Evolutionary conservation across 2,797 vertebrate species (phyloP).

Genomic region (Buphagus erythrorhynchus): DNA sequence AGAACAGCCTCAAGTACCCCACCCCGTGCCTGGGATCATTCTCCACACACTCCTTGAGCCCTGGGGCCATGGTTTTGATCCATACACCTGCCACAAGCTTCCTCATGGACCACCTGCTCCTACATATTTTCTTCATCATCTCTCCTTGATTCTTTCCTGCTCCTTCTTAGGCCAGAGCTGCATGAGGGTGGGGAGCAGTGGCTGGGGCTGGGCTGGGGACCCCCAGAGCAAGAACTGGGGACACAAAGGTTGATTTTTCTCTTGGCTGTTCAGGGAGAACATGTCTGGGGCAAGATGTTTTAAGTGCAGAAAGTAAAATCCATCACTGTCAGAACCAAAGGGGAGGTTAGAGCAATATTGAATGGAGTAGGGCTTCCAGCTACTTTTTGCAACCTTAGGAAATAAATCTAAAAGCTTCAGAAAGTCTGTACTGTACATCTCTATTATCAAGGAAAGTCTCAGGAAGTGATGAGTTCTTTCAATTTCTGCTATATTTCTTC

Average conservation of each 20-base stretch:
- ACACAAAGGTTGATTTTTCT: not conserved
- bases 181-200: not conserved
- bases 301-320: not conserved
- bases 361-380: not conserved
- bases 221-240: not conserved
- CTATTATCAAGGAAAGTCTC: not conserved
- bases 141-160: not conserved
- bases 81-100: not conserved
- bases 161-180: not conserved
- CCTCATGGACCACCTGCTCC: not conserved
- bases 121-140: not conserved
- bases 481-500: not conserved
- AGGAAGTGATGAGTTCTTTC: not conserved
- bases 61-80: not conserved
- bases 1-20: not conserved
- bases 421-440: not conserved
- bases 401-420: slow-evolving; percentile 5
- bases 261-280: not conserved
- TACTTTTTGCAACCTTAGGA: not conserved
- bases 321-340: slow-evolving; percentile 19
- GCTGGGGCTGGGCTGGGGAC: not conserved
- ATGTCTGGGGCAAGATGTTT: not conserved
- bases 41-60: accelerated
- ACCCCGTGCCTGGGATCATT: not conserved
- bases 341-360: not conserved